Base-by-base conservation (phyloP, 2,797 vertebrate genomes). In the Acomys russatus region DNA sequence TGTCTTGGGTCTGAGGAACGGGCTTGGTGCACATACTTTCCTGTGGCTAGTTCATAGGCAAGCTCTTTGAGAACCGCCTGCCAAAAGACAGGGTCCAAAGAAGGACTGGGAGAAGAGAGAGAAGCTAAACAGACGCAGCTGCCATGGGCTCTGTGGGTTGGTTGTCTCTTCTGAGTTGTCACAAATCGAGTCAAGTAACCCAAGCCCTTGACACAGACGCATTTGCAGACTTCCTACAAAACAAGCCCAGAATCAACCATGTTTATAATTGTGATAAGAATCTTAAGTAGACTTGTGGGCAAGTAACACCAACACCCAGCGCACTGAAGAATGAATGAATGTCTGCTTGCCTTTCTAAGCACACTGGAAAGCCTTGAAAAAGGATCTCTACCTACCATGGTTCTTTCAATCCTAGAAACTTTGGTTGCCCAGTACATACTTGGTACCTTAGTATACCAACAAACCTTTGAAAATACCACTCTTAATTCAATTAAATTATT, bases 401-500 rank as follows among this genome's bases (percentile, higher is more conserved):
- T 83, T 73, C 68, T 92, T 85, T 54, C 20, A 78, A n/a, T 51
- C 1, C 1, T 38, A 77, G 28, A 3, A 76, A n/a, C 35, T 51
- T 35, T 68, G 8, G 22, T 59, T 90, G 30, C 38, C 54, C 11
- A 9, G 54, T 51, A 54, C 63, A 71, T 74, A 30, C 70, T 78
- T 51, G 9, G 20, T 63, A 56, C 12, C 14, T 93, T 71, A 44
- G 12, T 28, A 22, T 84, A 64, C 56, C 66, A 93, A 90, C 86
- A 61, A 94, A 79, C 1, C 9, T 54, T 88, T 80, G 54, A 61
- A 87, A 96, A 83, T 74, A 2, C 0, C 15, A 51, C 66, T 94
- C 6, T 89, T 51, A 44, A 73, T 94, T 77, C 71, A 88, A 86
- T 56, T 66, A 71, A 49, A 25, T 92, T 80, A 61, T 84, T 94